phyloP scores from a whole-genome alignment of 2,113 vertebrate genomes.

The Lophura nycthemera region DNA sequence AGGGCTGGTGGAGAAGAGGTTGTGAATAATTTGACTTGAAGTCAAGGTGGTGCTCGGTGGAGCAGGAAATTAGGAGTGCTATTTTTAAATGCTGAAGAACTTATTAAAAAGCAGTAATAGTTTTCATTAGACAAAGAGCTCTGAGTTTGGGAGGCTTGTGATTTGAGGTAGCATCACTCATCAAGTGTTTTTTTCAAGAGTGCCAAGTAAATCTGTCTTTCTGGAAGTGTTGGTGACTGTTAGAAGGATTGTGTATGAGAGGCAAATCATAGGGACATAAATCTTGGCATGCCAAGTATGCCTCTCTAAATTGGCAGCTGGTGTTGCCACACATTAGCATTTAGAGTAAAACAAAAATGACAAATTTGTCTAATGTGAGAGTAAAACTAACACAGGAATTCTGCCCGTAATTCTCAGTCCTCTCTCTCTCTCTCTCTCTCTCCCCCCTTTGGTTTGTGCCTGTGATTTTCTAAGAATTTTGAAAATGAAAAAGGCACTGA shows the following conservation, averaged over 20 bases:
- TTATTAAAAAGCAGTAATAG: constrained; percentile 74
- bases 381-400: constrained; percentile 32
- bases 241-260: constrained; percentile 47
- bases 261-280: not conserved
- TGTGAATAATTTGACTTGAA: constrained; percentile 78
- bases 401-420: not conserved
- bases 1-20: constrained; percentile 58
- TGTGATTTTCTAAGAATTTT: not conserved
- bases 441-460: not conserved
- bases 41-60: constrained; percentile 75
- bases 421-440: not conserved
- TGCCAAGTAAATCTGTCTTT: constrained; percentile 51
- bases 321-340: constrained; percentile 66
- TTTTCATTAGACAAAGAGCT: constrained; percentile 67
- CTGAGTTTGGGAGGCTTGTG: constrained; percentile 5
- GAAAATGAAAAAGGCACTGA: not conserved
- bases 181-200: constrained; percentile 50
- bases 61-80: constrained; percentile 77
- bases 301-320: constrained; percentile 55
- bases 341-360: constrained; percentile 60
- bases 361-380: constrained; percentile 50
- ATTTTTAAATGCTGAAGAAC: constrained; percentile 70
- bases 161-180: constrained; percentile 35
- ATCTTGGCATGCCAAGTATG: constrained; percentile 41
- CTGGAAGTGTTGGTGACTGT: constrained; percentile 48